Evolutionary conservation across 2,113 vertebrate species (phyloP).

Genomic region (Tetrax tetrax): DNA sequence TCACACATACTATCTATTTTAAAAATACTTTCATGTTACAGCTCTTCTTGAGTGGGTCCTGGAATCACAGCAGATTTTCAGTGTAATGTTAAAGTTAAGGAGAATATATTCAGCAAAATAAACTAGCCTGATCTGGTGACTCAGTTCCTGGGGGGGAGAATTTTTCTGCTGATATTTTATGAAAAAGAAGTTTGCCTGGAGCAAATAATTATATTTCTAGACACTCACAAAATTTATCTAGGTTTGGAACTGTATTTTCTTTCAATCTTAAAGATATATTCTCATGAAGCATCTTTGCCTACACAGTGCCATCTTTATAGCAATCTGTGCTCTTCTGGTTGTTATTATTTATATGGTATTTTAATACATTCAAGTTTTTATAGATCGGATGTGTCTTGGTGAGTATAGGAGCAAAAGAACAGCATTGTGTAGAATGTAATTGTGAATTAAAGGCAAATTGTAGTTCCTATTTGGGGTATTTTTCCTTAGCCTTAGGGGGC

Average conservation of each 20-base stretch:
- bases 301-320: not conserved
- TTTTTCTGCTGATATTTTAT: not conserved
- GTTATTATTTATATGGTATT: not conserved
- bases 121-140: not conserved
- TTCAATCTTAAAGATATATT: not conserved
- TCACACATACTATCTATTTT: not conserved
- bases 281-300: not conserved
- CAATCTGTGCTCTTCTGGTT: not conserved
- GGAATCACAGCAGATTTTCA: not conserved
- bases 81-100: not conserved
- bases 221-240: not conserved
- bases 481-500: not conserved
- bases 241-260: not conserved
- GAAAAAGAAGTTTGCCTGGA: not conserved
- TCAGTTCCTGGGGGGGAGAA: not conserved
- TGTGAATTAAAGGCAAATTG: not conserved
- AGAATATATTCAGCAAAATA: not conserved
- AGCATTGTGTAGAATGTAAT: not conserved
- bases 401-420: not conserved
- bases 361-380: not conserved
- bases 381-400: not conserved
- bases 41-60: not conserved
- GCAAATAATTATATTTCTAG: not conserved
- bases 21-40: not conserved
- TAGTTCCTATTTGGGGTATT: not conserved